Base-by-base conservation (phyloP, 2,113 vertebrate genomes). In the Hippoglossus stenolepis region DNA sequence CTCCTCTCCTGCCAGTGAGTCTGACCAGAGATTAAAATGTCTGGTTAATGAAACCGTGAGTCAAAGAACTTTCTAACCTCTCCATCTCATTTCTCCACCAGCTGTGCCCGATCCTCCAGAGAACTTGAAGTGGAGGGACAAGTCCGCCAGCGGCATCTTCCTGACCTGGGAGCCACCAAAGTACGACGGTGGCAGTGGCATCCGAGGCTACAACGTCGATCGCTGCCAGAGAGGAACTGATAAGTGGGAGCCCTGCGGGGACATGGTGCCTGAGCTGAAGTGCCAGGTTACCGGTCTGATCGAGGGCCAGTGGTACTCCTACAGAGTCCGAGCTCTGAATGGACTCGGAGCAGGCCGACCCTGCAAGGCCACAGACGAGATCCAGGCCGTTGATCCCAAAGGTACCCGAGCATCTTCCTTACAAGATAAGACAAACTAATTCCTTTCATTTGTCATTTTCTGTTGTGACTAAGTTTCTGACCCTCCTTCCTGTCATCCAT, bases 81-180 rank as follows among this genome's bases (percentile, higher is more conserved):
- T 43, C 15, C 0, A 0, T 74, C 13, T 82, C 0, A 0, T 45
- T 43, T 8, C 9, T 18, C 28, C 45, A 74, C 7, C 82, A 99
- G 98, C 97, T 54, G 95, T 98, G 21, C 97, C 98, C 1, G 98
- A 99, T 82, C 97, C 98, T 86, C 98, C 98, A 68, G 98, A 99
- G 92, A 98, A 99, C 70, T 92, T 99, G 82, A 97, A 95, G 87
- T 99, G 98, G 98, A 96, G 98, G 92, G 96, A 99, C 90, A 96
- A 97, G 89, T 96, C 97, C 17, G 96, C 96, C 65, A 97, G 94
- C 45, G 96, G 96, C 85, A 98, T 99, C 90, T 99, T 99, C 94
- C 91, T 99, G 43, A 96, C 96, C 18, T 99, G 98, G 98, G 98
- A 99, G 12, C 97, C 97, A 18, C 98, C 98, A 0, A 98, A 96